Evolutionary conservation across 2,888 invertebrate species (phyloP), one percentile per base, ranked within the genome.

Genomic region (Caenorhabditis zanzibari): DNA sequence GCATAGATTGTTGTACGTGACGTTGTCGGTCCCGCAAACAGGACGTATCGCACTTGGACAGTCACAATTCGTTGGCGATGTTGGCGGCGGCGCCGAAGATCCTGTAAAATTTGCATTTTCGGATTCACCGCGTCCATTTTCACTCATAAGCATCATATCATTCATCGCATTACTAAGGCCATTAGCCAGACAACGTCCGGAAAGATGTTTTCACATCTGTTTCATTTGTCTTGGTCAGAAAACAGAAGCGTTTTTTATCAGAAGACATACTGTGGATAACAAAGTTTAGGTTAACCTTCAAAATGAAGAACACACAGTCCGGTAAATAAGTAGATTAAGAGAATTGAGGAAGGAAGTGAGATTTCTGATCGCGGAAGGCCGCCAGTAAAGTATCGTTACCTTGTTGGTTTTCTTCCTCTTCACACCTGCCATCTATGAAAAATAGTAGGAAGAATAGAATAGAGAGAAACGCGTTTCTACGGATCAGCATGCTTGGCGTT

Each of bases 11-110:
- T 83, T 79, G 71, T 91, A 90, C 19, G 90, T 90, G 68, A 75
- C 52, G 54, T 88, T 88, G 81, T 91, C 90, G 35, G 89, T 86
- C 32, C 90, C 91, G 74, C 91, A 91, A 66, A 91, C 87, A 12
- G 88, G 87, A 69, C 83, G 79, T 71, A 83, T 77, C 54, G 71
- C 83, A 35, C 86, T 85, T 52, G 82, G 77, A 79, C 91, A 91
- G 61, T 81, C 82, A 69, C 91, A 91, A 58, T 72, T 61, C 69
- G 79, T 54, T 68, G 68, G 68, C 41, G 22, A 3, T 49, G 32
- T 12, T 38, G 10, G 32, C 35, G 66, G 52, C 5, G 38, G 32
- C 22, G 41, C 12, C 14, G 71, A 9, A 10, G 71, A 63, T 79
- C 56, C 79, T 79, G 79, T 16, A 61, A 76, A 76, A 79, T 79